phyloP scores from a whole-genome alignment of 2,113 vertebrate genomes.

The Miniopterus natalensis region DNA sequence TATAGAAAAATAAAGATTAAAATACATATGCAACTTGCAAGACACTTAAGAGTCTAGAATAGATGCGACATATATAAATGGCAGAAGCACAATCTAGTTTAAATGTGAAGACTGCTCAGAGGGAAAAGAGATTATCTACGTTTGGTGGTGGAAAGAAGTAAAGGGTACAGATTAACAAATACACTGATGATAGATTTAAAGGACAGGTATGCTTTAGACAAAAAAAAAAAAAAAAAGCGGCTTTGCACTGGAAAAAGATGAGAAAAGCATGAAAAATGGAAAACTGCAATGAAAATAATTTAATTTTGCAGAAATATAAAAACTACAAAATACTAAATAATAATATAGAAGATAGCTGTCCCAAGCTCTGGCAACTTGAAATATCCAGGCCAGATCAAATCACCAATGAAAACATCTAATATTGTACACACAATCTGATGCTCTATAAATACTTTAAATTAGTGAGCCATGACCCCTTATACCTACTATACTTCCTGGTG shows the following conservation, averaged over 20 bases:
- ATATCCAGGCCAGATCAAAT: conserved; percentile 52
- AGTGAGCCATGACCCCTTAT: neutral
- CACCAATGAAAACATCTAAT: conserved; percentile 68
- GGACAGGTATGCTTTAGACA: neutral
- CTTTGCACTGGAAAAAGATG: neutral
- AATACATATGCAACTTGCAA: neutral
- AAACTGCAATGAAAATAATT: neutral
- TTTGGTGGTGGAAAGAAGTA: neutral
- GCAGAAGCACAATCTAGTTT: neutral
- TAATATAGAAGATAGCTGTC: neutral
- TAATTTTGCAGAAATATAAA: conserved; percentile 23
- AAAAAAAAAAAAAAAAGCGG: neutral
- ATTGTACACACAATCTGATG: neutral
- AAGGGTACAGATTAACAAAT: neutral
- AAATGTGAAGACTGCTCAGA: conserved; percentile 33
- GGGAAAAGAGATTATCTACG: neutral
- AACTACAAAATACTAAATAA: neutral
- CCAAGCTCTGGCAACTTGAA: neutral
- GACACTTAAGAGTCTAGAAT: neutral
- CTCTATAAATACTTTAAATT: conserved; percentile 62
- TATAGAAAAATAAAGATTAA: conserved; percentile 24
- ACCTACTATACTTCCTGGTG: neutral
- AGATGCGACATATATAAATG: neutral
- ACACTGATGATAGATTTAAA: neutral
- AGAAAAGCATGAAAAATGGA: neutral